phyloP scores from a whole-genome alignment of 2,113 vertebrate genomes.

The Oxygymnocypris stewartii region DNA sequence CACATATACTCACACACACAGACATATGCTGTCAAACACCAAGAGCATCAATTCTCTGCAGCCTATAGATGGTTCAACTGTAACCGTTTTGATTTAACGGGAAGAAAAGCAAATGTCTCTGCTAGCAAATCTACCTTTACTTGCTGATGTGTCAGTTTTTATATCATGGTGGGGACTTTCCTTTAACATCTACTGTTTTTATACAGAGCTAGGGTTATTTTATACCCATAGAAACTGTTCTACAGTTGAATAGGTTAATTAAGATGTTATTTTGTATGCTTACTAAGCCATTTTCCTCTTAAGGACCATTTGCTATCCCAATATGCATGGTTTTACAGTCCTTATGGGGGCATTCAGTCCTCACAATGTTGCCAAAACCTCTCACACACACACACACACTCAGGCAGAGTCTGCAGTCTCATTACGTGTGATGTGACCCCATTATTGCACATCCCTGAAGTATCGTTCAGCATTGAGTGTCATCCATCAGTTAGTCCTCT shows the following conservation, averaged over 20 bases:
- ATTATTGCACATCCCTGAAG: conserved; percentile 54
- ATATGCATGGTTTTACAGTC: neutral
- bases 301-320: neutral
- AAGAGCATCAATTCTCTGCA: neutral
- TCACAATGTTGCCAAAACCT: neutral
- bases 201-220: neutral
- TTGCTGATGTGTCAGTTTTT: neutral
- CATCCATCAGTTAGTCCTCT: conserved; percentile 67
- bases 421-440: conserved; percentile 48
- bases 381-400: conserved; percentile 2
- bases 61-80: neutral
- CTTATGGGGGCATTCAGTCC: neutral
- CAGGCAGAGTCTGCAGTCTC: conserved; percentile 28
- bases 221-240: neutral
- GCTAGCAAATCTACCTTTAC: neutral
- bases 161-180: neutral
- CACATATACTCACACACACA: neutral
- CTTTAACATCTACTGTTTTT: neutral
- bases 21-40: conserved; percentile 1
- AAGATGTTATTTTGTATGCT: neutral
- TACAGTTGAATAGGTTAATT: neutral
- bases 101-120: neutral
- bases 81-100: neutral
- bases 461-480: conserved; percentile 69
- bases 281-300: neutral